Evolutionary conservation across 2,113 vertebrate species (phyloP).

Genomic region (Forbesichthys agassizii): DNA sequence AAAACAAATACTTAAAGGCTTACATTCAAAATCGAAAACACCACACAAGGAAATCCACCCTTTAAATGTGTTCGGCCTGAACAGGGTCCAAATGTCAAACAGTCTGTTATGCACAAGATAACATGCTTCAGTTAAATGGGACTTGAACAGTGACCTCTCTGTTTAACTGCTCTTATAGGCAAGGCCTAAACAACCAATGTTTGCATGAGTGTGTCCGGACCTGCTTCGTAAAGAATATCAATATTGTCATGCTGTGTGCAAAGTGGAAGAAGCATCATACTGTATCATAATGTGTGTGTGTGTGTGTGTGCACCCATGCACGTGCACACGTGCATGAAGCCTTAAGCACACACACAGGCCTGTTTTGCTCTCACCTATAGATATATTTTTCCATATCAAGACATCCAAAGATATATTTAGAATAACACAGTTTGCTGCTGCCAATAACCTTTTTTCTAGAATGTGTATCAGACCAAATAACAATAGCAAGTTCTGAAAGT

Average conservation of each 20-base stretch:
- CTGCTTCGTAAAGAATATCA: not conserved
- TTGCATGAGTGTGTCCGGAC: slow-evolving; percentile 31
- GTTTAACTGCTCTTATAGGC: slow-evolving; percentile 36
- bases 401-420: slow-evolving; percentile 13
- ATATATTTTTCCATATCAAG: slow-evolving; percentile 20
- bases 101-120: slow-evolving; percentile 64
- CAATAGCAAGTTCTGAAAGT: slow-evolving; percentile 32
- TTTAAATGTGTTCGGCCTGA: slow-evolving; percentile 38
- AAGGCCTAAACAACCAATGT: slow-evolving; percentile 39
- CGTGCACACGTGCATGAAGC: slow-evolving; percentile 27
- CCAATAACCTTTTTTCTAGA: slow-evolving; percentile 26
- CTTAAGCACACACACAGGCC: slow-evolving; percentile 35
- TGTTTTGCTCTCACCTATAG: slow-evolving; percentile 17
- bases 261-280: slow-evolving; percentile 31
- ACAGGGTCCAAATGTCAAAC: slow-evolving; percentile 62
- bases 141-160: slow-evolving; percentile 53
- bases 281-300: slow-evolving; percentile 39
- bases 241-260: slow-evolving; percentile 12
- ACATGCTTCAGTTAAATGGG: slow-evolving; percentile 58
- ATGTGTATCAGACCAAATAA: slow-evolving; percentile 23
- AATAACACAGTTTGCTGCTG: slow-evolving; percentile 16
- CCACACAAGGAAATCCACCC: slow-evolving; percentile 20
- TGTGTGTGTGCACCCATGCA: not conserved
- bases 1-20: slow-evolving; percentile 32
- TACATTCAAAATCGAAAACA: slow-evolving; percentile 17